Evolutionary conservation across 2,797 vertebrate species (phyloP), one percentile per base, ranked within the genome.

Genomic region (Sebastes umbrosus): DNA sequence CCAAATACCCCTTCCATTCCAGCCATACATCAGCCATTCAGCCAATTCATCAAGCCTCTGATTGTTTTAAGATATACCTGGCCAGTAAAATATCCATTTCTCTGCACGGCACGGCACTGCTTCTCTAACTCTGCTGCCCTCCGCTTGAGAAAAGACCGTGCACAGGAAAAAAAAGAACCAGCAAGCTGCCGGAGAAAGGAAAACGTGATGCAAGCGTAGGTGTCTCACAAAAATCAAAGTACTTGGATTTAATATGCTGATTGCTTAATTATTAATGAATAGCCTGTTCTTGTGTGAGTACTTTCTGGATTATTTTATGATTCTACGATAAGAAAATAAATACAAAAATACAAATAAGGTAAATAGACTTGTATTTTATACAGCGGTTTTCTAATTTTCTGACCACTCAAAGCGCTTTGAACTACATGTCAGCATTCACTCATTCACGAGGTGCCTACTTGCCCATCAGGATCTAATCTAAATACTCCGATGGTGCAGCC

Each of bases 41-140:
- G 84, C 83, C 90, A 87, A 94, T 94, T 93, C 90, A 93, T 94
- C 93, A 94, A 88, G 88, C 75, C 85, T 84, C 80, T 87, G 89
- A 92, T 90, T 94, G 91, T 93, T 94, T 92, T 89, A 93, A 94
- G 93, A 94, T 94, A 93, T 91, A 92, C 94, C 91, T 92, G 92
- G 82, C 89, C 87, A 92, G 90, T 91, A 88, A 93, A 93, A 90
- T 92, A 91, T 92, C 91, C 74, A 92, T 93, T 90, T 90, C 87
- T 90, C 86, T 83, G 78, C 79, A 75, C 39, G 27, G 32, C 73
- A 24, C 60, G 27, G 32, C 73, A 29, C 70, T 52, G 83, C 77
- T 77, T 54, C 83, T 80, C 78, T 66, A 67, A 69, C 75, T 68
- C 77, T 60, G 34, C 75, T 60, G 34, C 74, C 63, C 29, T 34